Base-by-base conservation (phyloP, 2,113 vertebrate species). In the Hippotragus niger region DNA sequence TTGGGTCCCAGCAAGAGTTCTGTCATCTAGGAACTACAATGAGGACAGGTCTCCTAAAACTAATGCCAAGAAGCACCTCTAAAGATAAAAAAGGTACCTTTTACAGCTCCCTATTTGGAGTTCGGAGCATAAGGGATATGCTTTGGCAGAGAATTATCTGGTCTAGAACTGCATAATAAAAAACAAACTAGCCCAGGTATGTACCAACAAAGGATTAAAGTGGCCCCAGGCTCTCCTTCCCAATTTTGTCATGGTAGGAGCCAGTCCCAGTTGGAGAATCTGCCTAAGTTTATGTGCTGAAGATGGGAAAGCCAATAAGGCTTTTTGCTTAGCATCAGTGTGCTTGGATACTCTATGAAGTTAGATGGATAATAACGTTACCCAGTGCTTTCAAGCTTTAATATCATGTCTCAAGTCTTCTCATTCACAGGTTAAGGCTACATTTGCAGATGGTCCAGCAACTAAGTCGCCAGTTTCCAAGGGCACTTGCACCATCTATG, bases 401-500 rank as follows among this genome's bases (percentile, higher is more conserved):
- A 90, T 89, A 43, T 96, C 90, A 95, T 88, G 53, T 92, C 45
- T 97, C 45, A 88, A 96, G 96, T 96, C 62, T 97, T 96, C 90
- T 96, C 80, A 62, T 95, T 95, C 84, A 94, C 90, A 98, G 88
- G 90, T 97, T 82, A 91, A 98, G 81, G 19, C 90, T 91, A 53
- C 84, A 36, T 90, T 98, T 98, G 84, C 60, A 92, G 80, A 90
- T 90, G 88, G 86, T 89, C 33, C 76, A 90, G 27, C 96, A 86
- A 53, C 94, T 94, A 83, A 97, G 19, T 84, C 88, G 55, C 52
- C 90, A 62, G 64, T 71, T 97, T 92, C 90, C 71, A 87, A 94
- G 67, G 31, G 43, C 43, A 64, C 84, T 90, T 93, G n/a, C 52
- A 57, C 94, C 74, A 67, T 76, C 64, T 81, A 0, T 90, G 55